Conservation (phyloP, 2,797 vertebrate species). For the Malacoraja senta region DNA sequence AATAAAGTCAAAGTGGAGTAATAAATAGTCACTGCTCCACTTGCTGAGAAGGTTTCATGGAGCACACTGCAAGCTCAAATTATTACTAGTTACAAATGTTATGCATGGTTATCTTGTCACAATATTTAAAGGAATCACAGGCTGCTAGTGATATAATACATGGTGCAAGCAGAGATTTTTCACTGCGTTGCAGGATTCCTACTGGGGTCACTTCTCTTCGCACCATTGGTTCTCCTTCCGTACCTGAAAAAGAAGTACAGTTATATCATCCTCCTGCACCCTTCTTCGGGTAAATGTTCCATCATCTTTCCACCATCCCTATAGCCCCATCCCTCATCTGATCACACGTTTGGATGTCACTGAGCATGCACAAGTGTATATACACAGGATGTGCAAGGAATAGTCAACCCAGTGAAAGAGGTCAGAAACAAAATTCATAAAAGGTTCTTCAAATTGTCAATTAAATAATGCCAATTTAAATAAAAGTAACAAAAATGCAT, state of each 20-base stretch:
- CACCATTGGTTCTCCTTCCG: slow-evolving; percentile 39
- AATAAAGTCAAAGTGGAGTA: not conserved
- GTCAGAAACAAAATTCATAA: not conserved
- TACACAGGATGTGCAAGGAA: not conserved
- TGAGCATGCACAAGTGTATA: no score
- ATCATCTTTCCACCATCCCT: no score
- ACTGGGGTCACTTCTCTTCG: slow-evolving; percentile 34
- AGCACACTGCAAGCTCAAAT: slow-evolving; percentile 24
- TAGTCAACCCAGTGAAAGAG: not conserved
- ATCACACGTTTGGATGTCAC: no score
- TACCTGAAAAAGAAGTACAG: not conserved
- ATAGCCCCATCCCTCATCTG: no score
- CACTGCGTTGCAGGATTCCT: not conserved
- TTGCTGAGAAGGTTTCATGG: not conserved
- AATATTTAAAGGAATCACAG: slow-evolving; percentile 16
- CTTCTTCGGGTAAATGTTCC: no score
- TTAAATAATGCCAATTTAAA: not conserved
- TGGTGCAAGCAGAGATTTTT: slow-evolving; percentile 27
- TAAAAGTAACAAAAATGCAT: not conserved
- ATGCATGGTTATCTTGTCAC: slow-evolving; percentile 24
- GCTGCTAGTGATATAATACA: slow-evolving; percentile 20
- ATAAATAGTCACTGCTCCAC: not conserved
- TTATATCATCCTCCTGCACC: not conserved
- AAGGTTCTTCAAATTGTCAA: not conserved
- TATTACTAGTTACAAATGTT: slow-evolving; percentile 26